These are phyloP conservation scores for Eupithecia insigniata DNA, from an alignment of 2,888 invertebrate species.

Conservation along the genomic window DNA sequence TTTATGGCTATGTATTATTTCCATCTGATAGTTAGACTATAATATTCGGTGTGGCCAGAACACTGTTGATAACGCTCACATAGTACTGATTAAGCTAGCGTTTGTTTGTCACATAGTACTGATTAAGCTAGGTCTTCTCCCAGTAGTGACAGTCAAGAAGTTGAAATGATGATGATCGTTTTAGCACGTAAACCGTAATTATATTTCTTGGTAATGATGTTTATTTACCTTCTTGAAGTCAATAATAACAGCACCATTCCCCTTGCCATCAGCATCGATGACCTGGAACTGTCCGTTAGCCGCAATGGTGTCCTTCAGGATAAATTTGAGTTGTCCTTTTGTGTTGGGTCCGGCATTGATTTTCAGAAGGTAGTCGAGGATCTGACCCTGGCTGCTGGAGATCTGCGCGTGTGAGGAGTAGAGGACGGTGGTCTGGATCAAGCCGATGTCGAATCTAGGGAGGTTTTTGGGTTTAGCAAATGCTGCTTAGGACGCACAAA, in stretches of 20 bases:
- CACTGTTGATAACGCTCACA: no score
- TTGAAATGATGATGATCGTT: no score
- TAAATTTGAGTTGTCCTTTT: constrained; percentile 82
- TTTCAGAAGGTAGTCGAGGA: constrained; percentile 84
- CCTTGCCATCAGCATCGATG: constrained; percentile 86
- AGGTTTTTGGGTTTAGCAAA: background rate
- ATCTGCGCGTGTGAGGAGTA: constrained; percentile 83
- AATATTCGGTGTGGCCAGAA: no score
- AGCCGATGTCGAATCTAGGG: constrained; percentile 75
- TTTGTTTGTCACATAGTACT: no score
- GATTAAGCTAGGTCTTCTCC: no score
- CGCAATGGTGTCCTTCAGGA: constrained; percentile 84
- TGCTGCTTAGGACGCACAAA: no score
- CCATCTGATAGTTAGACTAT: no score
- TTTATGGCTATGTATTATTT: no score
- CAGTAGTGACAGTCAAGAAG: no score
- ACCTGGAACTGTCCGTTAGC: constrained; percentile 86
- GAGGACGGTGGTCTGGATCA: constrained; percentile 69
- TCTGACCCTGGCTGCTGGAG: constrained; percentile 71
- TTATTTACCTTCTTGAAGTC: constrained; percentile 81
- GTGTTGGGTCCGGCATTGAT: constrained; percentile 68
- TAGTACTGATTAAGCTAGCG: no score
- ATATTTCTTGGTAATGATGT: no score
- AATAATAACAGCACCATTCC: constrained; percentile 84
- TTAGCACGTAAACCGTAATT: no score